These are phyloP conservation scores for Tringa solitaria DNA, from an alignment of 2,113 vertebrate species.

Conservation along the genomic window DNA sequence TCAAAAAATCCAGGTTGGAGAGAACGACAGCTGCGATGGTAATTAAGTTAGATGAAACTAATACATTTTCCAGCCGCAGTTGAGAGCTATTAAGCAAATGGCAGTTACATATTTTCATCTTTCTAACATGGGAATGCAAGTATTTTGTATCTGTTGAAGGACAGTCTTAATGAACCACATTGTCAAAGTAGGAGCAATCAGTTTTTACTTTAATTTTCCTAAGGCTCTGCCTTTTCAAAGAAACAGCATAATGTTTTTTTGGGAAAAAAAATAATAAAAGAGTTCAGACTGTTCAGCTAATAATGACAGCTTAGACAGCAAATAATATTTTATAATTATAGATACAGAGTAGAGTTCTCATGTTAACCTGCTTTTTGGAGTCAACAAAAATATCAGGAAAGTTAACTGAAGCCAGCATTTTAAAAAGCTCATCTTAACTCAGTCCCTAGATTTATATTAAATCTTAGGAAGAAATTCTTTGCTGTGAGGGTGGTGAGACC, in stretches of 20 bases:
- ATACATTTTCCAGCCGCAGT: not conserved
- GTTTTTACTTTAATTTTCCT: not conserved
- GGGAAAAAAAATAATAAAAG: not conserved
- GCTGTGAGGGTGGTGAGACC: too few relatives aligned
- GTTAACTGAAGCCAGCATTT: not conserved
- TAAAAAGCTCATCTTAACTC: not conserved
- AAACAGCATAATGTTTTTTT: not conserved
- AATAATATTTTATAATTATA: not conserved
- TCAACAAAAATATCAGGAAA: not conserved
- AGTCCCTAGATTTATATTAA: not conserved
- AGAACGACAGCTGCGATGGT: not conserved
- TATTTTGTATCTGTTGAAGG: not conserved
- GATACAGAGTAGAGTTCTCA: not conserved
- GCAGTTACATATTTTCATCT: not conserved
- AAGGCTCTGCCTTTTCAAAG: not conserved
- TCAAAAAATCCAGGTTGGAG: not conserved
- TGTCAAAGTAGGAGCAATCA: not conserved
- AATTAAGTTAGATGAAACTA: not conserved
- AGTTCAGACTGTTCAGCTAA: not conserved
- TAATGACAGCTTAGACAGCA: not conserved
- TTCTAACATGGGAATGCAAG: not conserved
- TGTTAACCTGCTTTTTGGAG: not conserved
- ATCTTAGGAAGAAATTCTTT: too few relatives aligned
- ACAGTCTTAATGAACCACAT: not conserved
- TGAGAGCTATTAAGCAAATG: not conserved